Evolutionary conservation across 2,888 invertebrate species (phyloP), one percentile per base, ranked within the genome.

Genomic region (Caenorhabditis zanzibari): DNA sequence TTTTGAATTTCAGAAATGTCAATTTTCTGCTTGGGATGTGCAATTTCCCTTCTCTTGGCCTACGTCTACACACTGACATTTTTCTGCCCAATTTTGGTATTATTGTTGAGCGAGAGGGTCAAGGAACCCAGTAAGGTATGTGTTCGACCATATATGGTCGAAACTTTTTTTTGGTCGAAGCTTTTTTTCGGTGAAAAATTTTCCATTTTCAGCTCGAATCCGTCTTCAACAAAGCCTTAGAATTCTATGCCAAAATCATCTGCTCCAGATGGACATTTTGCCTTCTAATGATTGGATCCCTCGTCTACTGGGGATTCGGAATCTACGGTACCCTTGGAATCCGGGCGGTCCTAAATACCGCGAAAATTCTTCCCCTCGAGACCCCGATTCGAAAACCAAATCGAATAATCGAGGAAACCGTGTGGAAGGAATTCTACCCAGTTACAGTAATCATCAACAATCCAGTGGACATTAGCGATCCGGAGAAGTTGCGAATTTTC

Each of bases 381-480:
- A 87, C 90, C 0, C 90, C 90, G 4, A 89, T 92, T 38, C 84
- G 88, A 28, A 81, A 86, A 56, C 91, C 91, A 3, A 91, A 92
- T 66, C 63, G 88, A 24, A 59, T 92, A 3, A 89, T 92, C 41
- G 90, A 91, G 24, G 88, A 89, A 61, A 64, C 71, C 73, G 89
- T 88, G n/a, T 91, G 90, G 91, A 86, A 86, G 26, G 90, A 91
- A 83, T 91, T 91, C 86, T 92, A 92, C 66, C 92, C 92, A 22
- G 89, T 92, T 9, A 90, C 90, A 16, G 86, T 92, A 2, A 74
- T 92, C 26, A 87, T 92, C 38, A 90, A 92, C 76, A 87, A 85
- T 32, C 90, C 90, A 3, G 69, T 91, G 26, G 88, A 92, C 71
- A 85, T 91, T 9, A 63, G 83, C 6, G 72, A 86, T 58, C 59